Conservation (phyloP, 2,113 vertebrate species). For the Boleophthalmus pectinirostris region DNA sequence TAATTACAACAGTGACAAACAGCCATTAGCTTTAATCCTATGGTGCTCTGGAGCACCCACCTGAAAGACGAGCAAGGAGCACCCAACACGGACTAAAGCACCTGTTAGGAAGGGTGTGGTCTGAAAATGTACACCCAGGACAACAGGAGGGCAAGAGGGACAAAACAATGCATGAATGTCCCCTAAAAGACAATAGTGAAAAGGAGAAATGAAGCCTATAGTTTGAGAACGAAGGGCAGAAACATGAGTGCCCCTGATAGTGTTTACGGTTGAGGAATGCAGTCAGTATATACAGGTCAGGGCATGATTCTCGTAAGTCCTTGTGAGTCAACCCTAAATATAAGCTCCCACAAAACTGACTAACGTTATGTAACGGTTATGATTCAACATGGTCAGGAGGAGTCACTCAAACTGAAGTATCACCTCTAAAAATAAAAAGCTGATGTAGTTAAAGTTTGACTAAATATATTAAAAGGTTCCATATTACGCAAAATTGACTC, state of each 20-base stretch:
- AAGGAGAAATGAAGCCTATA: background rate
- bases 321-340: background rate
- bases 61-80: background rate
- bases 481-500: no score
- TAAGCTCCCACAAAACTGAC: background rate
- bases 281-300: conserved; percentile 19
- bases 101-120: conserved; percentile 27
- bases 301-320: conserved; percentile 22
- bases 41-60: background rate
- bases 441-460: background rate
- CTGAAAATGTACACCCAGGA: conserved; percentile 32
- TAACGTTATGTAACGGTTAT: background rate
- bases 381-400: background rate
- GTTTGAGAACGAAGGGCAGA: background rate
- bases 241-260: conserved; percentile 20
- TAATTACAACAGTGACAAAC: conserved; percentile 29
- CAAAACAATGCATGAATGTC: conserved; percentile 1
- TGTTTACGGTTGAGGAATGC: conserved; percentile 31
- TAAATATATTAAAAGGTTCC: background rate
- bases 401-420: background rate
- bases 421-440: background rate
- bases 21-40: background rate
- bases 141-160: background rate
- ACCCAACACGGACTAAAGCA: background rate
- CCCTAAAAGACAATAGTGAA: conserved; percentile 19